phyloP scores from a whole-genome alignment of 2,888 invertebrate genomes.

The Apantesis nais region DNA sequence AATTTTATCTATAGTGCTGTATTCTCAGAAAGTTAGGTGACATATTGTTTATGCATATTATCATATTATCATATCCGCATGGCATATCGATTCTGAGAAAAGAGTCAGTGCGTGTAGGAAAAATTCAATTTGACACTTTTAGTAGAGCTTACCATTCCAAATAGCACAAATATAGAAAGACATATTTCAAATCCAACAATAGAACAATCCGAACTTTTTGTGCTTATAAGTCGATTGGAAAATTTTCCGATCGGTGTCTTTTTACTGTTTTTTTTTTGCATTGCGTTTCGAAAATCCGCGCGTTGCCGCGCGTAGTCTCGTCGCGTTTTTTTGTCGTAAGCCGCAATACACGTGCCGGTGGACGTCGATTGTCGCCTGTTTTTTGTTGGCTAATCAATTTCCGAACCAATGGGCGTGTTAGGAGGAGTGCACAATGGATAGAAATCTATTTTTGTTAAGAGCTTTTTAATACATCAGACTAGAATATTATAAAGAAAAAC shows the following conservation, averaged over 20 bases:
- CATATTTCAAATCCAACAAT: constrained; percentile 34
- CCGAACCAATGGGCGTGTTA: constrained; percentile 43
- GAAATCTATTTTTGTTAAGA: constrained; percentile 30
- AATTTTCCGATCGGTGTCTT: constrained; percentile 39
- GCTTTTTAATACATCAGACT: neutral
- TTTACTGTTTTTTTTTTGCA: constrained; percentile 46
- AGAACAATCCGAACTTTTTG: constrained; percentile 46
- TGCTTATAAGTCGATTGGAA: constrained; percentile 40
- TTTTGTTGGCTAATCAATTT: constrained; percentile 67
- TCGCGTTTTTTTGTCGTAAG: constrained; percentile 47
- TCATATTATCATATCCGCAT: neutral
- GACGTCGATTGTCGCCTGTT: constrained; percentile 51
- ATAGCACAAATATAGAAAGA: constrained; percentile 13
- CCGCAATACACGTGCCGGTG: constrained; percentile 65
- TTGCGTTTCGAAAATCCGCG: constrained; percentile 49
- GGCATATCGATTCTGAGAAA: neutral
- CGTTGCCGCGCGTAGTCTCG: constrained; percentile 42
- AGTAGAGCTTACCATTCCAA: neutral
- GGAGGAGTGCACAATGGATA: constrained; percentile 46
- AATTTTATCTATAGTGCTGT: neutral
- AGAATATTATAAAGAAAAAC: neutral
- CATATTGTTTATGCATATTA: neutral
- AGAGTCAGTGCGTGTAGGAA: neutral
- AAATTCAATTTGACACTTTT: neutral
- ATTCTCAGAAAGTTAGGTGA: neutral